These are phyloP conservation scores for Etheostoma nigrum DNA, from an alignment of 2,797 vertebrate species.

Conservation along the genomic window DNA sequence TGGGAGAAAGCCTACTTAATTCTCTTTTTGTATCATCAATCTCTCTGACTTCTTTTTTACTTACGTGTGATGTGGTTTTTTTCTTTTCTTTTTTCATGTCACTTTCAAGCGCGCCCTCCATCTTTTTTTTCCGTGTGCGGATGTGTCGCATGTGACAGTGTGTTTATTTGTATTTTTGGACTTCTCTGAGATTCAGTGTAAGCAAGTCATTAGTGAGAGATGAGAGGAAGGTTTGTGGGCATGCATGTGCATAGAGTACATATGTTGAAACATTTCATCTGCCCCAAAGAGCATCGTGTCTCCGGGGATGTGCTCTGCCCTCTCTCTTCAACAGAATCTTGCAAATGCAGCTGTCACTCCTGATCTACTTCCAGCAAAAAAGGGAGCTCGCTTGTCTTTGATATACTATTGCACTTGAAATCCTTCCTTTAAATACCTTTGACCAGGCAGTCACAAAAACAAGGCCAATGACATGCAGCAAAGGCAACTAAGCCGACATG, in stretches of 20 bases:
- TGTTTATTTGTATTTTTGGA: background rate
- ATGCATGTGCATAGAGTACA: constrained; percentile 42
- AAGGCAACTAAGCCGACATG: constrained; percentile 9
- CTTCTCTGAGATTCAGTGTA: background rate
- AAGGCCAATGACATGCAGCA: constrained; percentile 31
- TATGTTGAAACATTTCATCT: constrained; percentile 53
- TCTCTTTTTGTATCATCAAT: constrained; percentile 73
- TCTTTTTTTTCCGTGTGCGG: constrained; percentile 9
- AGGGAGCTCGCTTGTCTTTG: constrained; percentile 44
- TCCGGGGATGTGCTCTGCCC: constrained; percentile 47
- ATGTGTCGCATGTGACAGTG: background rate
- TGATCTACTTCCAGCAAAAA: constrained; percentile 52
- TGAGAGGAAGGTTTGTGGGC: constrained; percentile 17
- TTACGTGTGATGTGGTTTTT: constrained; percentile 6
- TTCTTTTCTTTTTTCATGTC: constrained; percentile 27
- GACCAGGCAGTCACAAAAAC: constrained; percentile 46
- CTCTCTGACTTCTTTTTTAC: constrained; percentile 40
- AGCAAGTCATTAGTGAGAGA: constrained; percentile 38
- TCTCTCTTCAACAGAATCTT: constrained; percentile 41
- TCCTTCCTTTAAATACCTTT: constrained; percentile 50
- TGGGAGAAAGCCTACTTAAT: constrained; percentile 64
- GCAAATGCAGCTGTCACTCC: constrained; percentile 68
- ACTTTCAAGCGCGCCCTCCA: constrained; percentile 43
- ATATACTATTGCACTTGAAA: constrained; percentile 52
- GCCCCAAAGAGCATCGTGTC: constrained; percentile 48